Evolutionary conservation across 2,888 invertebrate genomes (phyloP).

Genomic region (Ctenicera cuprea): DNA sequence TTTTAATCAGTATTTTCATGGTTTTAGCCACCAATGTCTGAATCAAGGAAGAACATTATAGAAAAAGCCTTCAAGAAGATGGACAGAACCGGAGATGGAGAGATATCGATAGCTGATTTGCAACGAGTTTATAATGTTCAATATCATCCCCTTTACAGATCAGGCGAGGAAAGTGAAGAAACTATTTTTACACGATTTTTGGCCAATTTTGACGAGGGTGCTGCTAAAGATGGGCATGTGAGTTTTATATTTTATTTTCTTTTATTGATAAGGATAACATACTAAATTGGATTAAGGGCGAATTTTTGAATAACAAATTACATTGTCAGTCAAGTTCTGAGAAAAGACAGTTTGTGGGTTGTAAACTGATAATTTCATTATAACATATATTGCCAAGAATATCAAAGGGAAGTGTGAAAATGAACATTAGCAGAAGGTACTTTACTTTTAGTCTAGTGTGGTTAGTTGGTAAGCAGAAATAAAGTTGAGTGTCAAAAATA

Average conservation of each 20-base stretch:
- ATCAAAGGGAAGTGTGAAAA: no score
- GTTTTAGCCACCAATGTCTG: conserved; percentile 88
- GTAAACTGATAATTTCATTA: no score
- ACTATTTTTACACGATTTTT: conserved; percentile 87
- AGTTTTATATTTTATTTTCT: conserved; percentile 57
- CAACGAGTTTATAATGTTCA: conserved; percentile 88
- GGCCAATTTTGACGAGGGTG: conserved; percentile 87
- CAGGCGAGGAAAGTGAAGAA: conserved; percentile 91
- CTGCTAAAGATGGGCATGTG: conserved; percentile 85
- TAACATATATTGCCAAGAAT: no score
- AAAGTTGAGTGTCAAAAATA: no score
- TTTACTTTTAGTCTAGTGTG: no score
- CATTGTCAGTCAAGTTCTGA: no score
- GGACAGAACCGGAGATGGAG: conserved; percentile 89
- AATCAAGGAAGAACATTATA: conserved; percentile 82
- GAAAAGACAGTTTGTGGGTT: no score
- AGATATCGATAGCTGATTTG: conserved; percentile 86
- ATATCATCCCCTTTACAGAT: conserved; percentile 87
- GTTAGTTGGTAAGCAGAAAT: no score
- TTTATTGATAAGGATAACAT: no score
- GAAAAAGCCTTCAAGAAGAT: conserved; percentile 89
- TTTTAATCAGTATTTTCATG: neutral
- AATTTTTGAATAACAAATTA: no score
- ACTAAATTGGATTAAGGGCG: no score
- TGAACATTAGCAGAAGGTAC: no score